Evolutionary conservation across 2,113 vertebrate species (phyloP).

Genomic region (Calidris pugnax): DNA sequence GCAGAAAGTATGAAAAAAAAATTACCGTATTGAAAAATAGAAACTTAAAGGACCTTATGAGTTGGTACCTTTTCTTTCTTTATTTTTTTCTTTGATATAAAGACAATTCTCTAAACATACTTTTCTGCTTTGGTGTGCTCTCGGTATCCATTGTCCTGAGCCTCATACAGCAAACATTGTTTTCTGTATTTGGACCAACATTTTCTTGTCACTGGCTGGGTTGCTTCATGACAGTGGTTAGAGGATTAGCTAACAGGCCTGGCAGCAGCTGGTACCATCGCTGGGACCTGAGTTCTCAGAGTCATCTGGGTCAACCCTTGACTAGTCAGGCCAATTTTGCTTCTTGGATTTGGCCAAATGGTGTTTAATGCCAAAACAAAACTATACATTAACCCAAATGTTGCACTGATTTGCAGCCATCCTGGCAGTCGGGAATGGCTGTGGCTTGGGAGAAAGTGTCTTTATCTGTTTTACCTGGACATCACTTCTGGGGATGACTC

Average conservation of each 20-base stretch:
- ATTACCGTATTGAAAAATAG: background rate
- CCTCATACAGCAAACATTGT: slow-evolving; percentile 34
- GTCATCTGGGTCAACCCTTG: background rate
- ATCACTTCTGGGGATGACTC: background rate
- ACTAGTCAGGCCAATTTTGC: background rate
- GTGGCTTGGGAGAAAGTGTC: background rate
- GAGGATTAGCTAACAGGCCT: fast-evolving
- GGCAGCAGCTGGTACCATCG: background rate
- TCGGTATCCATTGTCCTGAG: background rate
- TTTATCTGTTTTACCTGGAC: background rate
- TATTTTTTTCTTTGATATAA: background rate
- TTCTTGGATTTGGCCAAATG: background rate
- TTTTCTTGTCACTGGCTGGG: fast-evolving
- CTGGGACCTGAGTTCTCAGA: background rate
- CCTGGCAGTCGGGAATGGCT: background rate
- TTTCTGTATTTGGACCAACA: background rate
- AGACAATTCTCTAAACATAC: background rate
- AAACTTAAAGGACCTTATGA: background rate
- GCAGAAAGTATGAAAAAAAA: background rate
- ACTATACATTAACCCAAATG: background rate
- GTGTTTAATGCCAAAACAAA: background rate
- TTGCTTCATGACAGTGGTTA: background rate
- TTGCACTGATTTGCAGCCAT: background rate
- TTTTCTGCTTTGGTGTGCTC: background rate
- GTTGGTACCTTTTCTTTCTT: background rate